Evolutionary conservation across 2,797 vertebrate genomes (phyloP).

Genomic region (Sternotherus odoratus): DNA sequence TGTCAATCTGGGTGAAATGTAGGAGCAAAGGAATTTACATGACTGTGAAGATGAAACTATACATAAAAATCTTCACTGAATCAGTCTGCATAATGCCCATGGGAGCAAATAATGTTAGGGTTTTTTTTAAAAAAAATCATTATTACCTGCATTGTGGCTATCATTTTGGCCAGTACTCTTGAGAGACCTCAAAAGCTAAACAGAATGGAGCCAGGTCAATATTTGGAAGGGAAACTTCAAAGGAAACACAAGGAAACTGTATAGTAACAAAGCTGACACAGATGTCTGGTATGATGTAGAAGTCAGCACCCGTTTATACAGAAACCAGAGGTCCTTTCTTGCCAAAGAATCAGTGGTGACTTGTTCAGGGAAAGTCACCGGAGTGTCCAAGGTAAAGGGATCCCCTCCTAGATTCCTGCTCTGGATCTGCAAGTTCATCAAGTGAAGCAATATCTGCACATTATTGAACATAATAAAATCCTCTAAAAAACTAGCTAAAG

Average conservation of each 20-base stretch:
- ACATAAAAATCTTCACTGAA: not conserved
- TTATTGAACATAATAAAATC: not conserved
- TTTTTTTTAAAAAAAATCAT: not conserved
- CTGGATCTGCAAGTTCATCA: not conserved
- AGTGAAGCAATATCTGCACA: not conserved
- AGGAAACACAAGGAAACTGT: not conserved
- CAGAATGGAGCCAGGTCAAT: not conserved
- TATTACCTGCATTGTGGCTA: not conserved
- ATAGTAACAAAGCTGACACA: not conserved
- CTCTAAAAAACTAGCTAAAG: not conserved
- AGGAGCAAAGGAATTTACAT: not conserved
- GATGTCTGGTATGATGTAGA: not conserved
- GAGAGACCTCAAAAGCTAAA: not conserved
- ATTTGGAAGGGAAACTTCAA: not conserved
- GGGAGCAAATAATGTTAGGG: not conserved
- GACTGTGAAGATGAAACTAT: not conserved
- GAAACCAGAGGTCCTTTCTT: not conserved
- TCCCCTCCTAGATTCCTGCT: not conserved
- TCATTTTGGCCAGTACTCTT: not conserved
- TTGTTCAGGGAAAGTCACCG: not conserved
- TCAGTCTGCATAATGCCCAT: not conserved
- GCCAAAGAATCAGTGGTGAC: not conserved
- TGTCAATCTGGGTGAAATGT: not conserved
- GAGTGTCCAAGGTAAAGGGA: not conserved
- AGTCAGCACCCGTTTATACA: not conserved